Evolutionary conservation across 2,113 vertebrate species (phyloP), one percentile per base, ranked within the genome.

Genomic region (Coreoperca whiteheadi): DNA sequence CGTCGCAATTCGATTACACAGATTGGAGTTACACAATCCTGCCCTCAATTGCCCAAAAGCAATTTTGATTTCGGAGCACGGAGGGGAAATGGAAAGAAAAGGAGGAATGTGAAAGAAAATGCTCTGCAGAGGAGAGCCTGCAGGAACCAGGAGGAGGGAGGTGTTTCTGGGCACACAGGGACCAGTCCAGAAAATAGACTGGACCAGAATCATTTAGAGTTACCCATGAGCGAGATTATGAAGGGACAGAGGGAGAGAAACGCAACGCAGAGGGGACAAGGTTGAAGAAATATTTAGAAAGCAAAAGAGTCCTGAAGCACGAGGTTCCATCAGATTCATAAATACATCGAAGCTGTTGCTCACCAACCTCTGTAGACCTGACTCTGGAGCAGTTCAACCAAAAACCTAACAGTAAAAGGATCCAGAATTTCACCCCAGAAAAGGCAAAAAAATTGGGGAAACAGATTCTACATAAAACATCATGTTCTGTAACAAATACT

Each of bases 1-100:
- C 34, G 28, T 67, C 37, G 28, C 63, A 71, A 89, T 87, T 89
- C 61, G 71, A 91, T 91, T 86, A 68, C 72, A 43, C 50, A 86
- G 71, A 83, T 83, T 83, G 82, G 60, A 83, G 77, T 82, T 70
- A 71, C 80, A 83, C 82, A 87, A 76, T 77, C 81, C 75, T 43
- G 81, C 74, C 73, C 74, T 83, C 69, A 65, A 87, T 77, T 87
- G 74, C n/a, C n/a, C 66, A 72, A 82, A 87, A 75, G 82, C 66
- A 69, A 71, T 87, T 87, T 77, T 68, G 74, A 80, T 65, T 79
- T 67, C 0, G 37, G 51, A 67, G 48, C 68, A 15, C 14, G 2
- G 20, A 77, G 34, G 21, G 65, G 61, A 72, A 79, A 73, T 60
- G 66, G 39, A 53, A 59, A 76, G 34, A 60, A 53, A 50, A 51